Percentiles rank a stretch among this genome's conserved stretches.
phyloP scores from a whole-genome alignment of 2,888 invertebrate species.

The Taenaris catops region DNA sequence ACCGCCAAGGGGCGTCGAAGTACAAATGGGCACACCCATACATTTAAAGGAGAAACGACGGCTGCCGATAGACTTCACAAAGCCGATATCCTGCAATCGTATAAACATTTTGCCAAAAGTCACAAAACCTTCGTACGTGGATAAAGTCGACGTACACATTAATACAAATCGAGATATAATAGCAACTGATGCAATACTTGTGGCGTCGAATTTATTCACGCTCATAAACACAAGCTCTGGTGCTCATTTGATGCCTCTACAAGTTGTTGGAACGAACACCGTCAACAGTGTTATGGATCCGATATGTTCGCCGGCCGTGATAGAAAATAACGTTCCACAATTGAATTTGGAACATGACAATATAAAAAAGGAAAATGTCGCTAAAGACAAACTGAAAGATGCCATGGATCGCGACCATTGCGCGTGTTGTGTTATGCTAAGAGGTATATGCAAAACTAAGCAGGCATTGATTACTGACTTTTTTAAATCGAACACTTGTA shows the following conservation, averaged over 20 bases:
- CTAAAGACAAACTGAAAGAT: not conserved
- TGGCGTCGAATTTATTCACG: slow-evolving; percentile 31
- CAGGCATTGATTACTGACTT: slow-evolving; percentile 54
- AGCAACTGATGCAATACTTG: not conserved
- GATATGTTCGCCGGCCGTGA: slow-evolving; percentile 24
- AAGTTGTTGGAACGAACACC: slow-evolving; percentile 28
- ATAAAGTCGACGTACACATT: slow-evolving; percentile 30
- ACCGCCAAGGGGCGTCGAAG: slow-evolving; percentile 37
- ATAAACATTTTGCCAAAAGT: slow-evolving; percentile 19
- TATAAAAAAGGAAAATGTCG: not conserved
- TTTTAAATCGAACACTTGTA: slow-evolving; percentile 33
- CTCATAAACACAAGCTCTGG: slow-evolving; percentile 42
- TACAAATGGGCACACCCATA: slow-evolving; percentile 30
- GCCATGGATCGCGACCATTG: slow-evolving; percentile 41
- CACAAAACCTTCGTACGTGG: slow-evolving; percentile 9
- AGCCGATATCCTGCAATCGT: slow-evolving; percentile 28
- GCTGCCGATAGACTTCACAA: slow-evolving; percentile 45
- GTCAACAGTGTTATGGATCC: slow-evolving; percentile 29
- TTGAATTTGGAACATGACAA: too few relatives aligned
- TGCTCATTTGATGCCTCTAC: slow-evolving; percentile 38
- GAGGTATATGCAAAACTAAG: slow-evolving; percentile 38
- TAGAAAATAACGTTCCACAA: not conserved
- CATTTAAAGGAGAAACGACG: slow-evolving; percentile 33
- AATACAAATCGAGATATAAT: not conserved
- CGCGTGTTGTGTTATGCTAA: slow-evolving; percentile 46